Percentiles rank a stretch among this genome's conserved stretches.
Evolutionary conservation across 2,113 vertebrate genomes (phyloP).

Genomic region (Hydropotes inermis): DNA sequence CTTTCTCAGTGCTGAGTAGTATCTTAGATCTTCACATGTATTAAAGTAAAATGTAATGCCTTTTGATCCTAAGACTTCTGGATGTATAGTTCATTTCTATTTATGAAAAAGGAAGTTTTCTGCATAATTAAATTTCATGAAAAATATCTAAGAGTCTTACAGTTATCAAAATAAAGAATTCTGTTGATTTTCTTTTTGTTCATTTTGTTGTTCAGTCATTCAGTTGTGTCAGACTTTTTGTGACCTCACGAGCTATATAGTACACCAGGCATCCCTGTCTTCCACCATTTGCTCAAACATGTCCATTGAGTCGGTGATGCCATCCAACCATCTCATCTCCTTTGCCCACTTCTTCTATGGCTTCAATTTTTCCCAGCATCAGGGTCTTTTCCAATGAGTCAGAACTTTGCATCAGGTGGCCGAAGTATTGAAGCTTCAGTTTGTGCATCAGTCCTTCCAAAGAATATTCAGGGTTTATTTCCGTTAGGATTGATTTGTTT

Average conservation of each 20-base stretch:
- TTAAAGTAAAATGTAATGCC: constrained; percentile 29
- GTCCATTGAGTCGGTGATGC: background rate
- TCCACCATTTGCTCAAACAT: background rate
- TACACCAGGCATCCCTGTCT: background rate
- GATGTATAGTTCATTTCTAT: background rate
- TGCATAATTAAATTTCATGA: background rate
- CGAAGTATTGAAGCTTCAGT: background rate
- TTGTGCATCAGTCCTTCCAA: background rate
- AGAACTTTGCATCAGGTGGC: background rate
- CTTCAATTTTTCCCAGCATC: background rate
- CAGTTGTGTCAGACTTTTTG: background rate
- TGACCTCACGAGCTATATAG: background rate
- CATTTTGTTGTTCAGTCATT: background rate
- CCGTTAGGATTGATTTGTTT: background rate
- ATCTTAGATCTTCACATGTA: constrained; percentile 29
- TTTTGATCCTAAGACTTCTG: constrained; percentile 38
- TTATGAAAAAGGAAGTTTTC: background rate
- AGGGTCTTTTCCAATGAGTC: background rate
- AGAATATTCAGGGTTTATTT: background rate
- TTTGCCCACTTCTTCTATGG: background rate
- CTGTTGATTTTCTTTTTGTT: background rate
- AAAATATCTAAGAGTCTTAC: background rate
- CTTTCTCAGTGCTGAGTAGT: background rate
- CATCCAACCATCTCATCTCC: background rate
- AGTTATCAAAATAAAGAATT: background rate